These are phyloP conservation scores for Heliothis peltigera DNA, from an alignment of 2,888 invertebrate genomes.

Conservation along the genomic window DNA sequence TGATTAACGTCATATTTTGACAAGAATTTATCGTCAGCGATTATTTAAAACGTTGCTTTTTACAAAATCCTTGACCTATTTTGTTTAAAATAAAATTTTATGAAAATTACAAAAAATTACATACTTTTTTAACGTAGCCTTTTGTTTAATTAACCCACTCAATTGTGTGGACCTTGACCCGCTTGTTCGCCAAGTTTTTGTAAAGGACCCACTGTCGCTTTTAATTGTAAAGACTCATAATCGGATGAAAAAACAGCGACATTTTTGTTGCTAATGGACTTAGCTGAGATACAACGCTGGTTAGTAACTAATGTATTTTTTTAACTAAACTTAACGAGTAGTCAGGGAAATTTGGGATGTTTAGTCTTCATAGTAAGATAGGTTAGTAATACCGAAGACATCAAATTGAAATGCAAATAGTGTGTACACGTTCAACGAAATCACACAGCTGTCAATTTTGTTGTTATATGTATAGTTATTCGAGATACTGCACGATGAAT, in stretches of 20 bases:
- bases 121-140: constrained; percentile 41
- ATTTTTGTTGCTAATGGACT: constrained; percentile 25
- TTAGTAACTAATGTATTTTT: constrained; percentile 21
- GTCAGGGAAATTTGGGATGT: no score
- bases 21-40: constrained; percentile 23
- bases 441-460: no score
- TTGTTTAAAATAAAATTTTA: constrained; percentile 21
- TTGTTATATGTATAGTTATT: no score
- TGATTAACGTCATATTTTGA: constrained; percentile 24
- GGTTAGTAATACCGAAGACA: no score
- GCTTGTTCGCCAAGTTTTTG: constrained; percentile 44
- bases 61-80: constrained; percentile 41
- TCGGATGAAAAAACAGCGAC: constrained; percentile 34
- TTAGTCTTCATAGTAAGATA: no score
- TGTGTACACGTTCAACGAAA: no score
- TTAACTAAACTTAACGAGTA: constrained; percentile 4
- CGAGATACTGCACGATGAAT: background rate
- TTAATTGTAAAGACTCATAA: constrained; percentile 37
- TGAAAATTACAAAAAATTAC: constrained; percentile 28
- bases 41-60: constrained; percentile 31
- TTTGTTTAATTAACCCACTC: constrained; percentile 56
- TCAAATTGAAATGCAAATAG: no score
- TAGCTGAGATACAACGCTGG: constrained; percentile 17
- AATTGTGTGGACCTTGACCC: constrained; percentile 49
- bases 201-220: constrained; percentile 23